phyloP scores from a whole-genome alignment of 1,140 invertebrate species.

The Akabosia matsudoensis region DNA sequence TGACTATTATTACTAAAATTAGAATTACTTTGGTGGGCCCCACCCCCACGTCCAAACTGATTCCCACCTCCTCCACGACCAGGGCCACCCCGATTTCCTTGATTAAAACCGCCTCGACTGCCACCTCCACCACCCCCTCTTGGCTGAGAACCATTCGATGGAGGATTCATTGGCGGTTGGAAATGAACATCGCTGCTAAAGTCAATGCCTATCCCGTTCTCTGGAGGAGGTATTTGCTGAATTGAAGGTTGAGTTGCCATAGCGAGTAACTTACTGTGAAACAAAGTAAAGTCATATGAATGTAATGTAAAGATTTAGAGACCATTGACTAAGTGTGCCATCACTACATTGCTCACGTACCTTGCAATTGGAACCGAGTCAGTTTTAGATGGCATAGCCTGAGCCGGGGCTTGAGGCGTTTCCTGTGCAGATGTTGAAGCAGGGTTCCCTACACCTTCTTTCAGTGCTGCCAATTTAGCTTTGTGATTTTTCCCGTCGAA shows the following conservation, averaged over 20 bases:
- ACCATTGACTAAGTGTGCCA: too few relatives aligned
- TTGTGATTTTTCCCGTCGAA: slow-evolving; percentile 29
- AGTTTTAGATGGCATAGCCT: too few relatives aligned
- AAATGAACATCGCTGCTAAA: background rate
- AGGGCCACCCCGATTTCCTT: background rate
- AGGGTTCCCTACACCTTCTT: background rate
- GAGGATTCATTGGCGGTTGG: too few relatives aligned
- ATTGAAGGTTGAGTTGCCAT: background rate
- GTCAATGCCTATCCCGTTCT: background rate
- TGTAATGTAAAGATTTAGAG: too few relatives aligned
- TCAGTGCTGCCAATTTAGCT: slow-evolving; percentile 3
- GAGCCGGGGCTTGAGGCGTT: too few relatives aligned
- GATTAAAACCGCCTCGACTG: background rate
- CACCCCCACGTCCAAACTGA: background rate
- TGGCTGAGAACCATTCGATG: background rate
- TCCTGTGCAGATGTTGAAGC: background rate
- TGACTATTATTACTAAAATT: background rate
- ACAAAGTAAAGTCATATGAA: background rate
- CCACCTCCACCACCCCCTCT: background rate
- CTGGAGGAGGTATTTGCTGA: background rate
- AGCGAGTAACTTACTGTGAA: background rate
- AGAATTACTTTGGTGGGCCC: background rate
- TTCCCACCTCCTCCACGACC: background rate
- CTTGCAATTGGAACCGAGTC: too few relatives aligned
- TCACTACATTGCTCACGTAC: too few relatives aligned